phyloP scores from a whole-genome alignment of 2,113 vertebrate species.

The Amphiprion percula region DNA sequence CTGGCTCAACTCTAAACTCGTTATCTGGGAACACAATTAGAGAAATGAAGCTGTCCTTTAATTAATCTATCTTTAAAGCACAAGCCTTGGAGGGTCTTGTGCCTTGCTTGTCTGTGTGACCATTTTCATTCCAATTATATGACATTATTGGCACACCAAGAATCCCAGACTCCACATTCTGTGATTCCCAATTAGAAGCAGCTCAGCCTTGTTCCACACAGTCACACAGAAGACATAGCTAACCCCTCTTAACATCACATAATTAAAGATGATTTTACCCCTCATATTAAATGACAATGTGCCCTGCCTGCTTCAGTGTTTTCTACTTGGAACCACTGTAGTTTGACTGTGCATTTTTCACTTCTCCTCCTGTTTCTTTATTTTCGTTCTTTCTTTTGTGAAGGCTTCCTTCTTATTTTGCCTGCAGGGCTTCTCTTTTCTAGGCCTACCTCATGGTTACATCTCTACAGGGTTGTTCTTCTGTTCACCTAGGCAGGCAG shows the following conservation, averaged over 20 bases:
- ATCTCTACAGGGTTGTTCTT: too few species aligned
- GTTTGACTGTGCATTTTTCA: too few species aligned
- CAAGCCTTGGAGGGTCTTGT: conserved; percentile 63
- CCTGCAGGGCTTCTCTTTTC: too few species aligned
- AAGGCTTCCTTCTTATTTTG: too few species aligned
- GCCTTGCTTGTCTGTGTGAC: conserved; percentile 61
- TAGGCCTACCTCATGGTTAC: too few species aligned
- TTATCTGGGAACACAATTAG: conserved; percentile 80
- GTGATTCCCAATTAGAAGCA: conserved; percentile 56
- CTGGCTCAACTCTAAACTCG: conserved; percentile 76
- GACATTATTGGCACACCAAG: conserved; percentile 63
- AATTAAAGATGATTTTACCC: too few species aligned
- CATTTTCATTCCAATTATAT: conserved; percentile 77
- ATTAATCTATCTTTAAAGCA: conserved; percentile 78
- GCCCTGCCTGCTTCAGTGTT: too few species aligned
- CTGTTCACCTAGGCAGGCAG: too few species aligned
- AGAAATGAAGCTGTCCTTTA: conserved; percentile 72
- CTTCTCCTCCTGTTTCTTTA: too few species aligned
- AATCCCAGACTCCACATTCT: conserved; percentile 28
- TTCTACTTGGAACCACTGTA: too few species aligned
- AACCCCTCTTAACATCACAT: conserved; percentile 3
- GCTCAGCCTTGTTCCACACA: conserved; percentile 19
- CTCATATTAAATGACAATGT: too few species aligned
- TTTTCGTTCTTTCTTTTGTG: too few species aligned
- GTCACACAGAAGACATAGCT: conserved; percentile 21